Evolutionary conservation across 2,888 invertebrate genomes (phyloP).

Genomic region (Achlya flavicornis): DNA sequence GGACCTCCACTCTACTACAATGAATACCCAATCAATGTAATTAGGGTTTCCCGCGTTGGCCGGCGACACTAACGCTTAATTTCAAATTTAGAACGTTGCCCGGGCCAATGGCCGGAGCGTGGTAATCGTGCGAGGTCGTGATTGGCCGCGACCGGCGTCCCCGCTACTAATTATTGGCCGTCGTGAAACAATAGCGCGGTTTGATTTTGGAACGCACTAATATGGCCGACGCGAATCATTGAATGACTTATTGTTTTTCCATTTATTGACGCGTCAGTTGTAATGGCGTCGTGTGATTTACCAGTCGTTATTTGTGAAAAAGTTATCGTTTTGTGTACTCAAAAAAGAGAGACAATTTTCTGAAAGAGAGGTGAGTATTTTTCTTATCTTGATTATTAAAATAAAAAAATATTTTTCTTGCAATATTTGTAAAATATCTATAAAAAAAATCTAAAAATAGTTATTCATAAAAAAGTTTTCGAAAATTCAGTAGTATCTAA

Average conservation of each 20-base stretch:
- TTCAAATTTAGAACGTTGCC: constrained; percentile 45
- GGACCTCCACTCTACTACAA: constrained; percentile 10
- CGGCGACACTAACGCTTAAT: constrained; percentile 51
- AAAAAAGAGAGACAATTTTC: constrained; percentile 11
- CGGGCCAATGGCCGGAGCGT: constrained; percentile 55
- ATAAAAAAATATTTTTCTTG: no score
- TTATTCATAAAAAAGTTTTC: no score
- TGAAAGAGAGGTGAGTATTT: background rate
- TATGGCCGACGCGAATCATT: constrained; percentile 55
- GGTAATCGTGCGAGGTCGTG: constrained; percentile 47
- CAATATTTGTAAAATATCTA: no score
- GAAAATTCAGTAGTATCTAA: no score
- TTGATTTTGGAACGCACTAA: constrained; percentile 51
- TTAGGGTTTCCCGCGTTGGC: constrained; percentile 50
- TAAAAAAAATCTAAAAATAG: no score
- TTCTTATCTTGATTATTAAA: no score
- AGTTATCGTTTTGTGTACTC: background rate
- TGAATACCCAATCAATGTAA: constrained; percentile 65
- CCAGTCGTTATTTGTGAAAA: constrained; percentile 36
- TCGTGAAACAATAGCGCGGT: constrained; percentile 58
- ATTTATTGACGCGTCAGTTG: constrained; percentile 58
- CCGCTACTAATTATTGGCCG: constrained; percentile 70
- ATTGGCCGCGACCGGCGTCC: constrained; percentile 58
- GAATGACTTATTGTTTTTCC: constrained; percentile 50
- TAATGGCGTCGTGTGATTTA: constrained; percentile 54